Conservation (phyloP, 2,797 vertebrate genomes). For the Babyrousa celebensis region DNA sequence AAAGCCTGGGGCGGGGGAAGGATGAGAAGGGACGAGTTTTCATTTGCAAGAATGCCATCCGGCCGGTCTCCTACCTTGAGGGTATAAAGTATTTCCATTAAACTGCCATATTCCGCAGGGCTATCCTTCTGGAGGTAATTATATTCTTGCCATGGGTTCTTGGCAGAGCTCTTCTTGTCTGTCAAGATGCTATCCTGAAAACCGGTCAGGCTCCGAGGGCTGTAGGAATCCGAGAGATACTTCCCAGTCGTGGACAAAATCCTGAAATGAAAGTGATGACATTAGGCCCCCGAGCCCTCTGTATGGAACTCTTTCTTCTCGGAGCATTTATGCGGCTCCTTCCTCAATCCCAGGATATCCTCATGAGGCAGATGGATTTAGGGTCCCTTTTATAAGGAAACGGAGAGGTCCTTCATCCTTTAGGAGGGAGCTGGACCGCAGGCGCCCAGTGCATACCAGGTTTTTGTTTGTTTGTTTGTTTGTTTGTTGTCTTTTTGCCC, state of each 20-base stretch:
- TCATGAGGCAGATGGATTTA: neutral
- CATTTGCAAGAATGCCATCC: constrained; percentile 14
- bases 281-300: neutral
- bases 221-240: constrained; percentile 97
- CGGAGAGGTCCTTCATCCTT: neutral
- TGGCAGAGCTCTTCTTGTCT: constrained; percentile 93
- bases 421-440: neutral
- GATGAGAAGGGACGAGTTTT: neutral
- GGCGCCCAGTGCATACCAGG: neutral
- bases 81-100: constrained; percentile 98
- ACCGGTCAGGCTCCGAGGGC: constrained; percentile 96
- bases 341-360: neutral
- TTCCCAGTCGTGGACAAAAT: constrained; percentile 96
- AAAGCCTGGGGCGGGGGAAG: neutral
- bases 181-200: constrained; percentile 94
- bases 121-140: constrained; percentile 97
- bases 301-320: too few relatives aligned
- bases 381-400: neutral
- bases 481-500: too few relatives aligned
- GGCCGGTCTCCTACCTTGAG: constrained; percentile 94
- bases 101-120: constrained; percentile 94
- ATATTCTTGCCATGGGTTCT: constrained; percentile 99
- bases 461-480: too few relatives aligned
- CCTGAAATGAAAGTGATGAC: constrained; percentile 89
- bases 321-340: neutral